Conservation (phyloP, 2,888 invertebrate species). For the Macaria liturata region DNA sequence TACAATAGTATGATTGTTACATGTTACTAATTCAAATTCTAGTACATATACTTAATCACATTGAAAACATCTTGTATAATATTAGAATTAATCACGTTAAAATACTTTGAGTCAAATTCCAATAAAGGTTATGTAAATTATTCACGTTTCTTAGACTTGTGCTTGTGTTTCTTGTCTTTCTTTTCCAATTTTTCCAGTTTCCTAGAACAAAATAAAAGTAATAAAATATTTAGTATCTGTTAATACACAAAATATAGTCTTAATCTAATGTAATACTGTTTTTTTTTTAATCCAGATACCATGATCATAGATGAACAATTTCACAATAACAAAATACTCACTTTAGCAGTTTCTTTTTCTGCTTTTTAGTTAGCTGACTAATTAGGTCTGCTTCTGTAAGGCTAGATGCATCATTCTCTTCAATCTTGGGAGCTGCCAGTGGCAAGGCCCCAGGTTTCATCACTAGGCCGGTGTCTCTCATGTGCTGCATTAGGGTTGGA, state of each 20-base stretch:
- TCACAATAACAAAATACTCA: conserved; percentile 55
- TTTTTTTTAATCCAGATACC: no score
- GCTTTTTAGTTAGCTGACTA: conserved; percentile 92
- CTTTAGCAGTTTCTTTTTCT: conserved; percentile 96
- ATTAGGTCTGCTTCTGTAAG: conserved; percentile 91
- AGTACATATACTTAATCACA: no score
- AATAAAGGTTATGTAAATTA: conserved; percentile 13
- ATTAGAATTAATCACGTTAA: no score
- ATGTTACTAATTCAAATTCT: no score
- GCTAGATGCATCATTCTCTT: conserved; percentile 81
- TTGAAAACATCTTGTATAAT: no score
- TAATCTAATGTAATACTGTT: no score
- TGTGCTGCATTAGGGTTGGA: conserved; percentile 91
- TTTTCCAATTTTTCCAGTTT: conserved; percentile 88
- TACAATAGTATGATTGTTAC: no score
- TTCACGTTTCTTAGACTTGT: conserved; percentile 40
- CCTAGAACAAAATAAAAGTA: conserved; percentile 59
- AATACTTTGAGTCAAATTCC: no score
- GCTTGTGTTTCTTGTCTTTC: conserved; percentile 72
- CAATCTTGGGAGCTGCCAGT: conserved; percentile 81
- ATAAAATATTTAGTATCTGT: background rate
- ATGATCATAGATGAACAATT: no score
- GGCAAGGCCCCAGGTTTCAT: conserved; percentile 91
- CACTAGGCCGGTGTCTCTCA: conserved; percentile 95
- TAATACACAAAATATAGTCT: no score